These are phyloP conservation scores for Hoplostethus mediterraneus DNA, from an alignment of 2,797 vertebrate genomes.

Conservation along the genomic window DNA sequence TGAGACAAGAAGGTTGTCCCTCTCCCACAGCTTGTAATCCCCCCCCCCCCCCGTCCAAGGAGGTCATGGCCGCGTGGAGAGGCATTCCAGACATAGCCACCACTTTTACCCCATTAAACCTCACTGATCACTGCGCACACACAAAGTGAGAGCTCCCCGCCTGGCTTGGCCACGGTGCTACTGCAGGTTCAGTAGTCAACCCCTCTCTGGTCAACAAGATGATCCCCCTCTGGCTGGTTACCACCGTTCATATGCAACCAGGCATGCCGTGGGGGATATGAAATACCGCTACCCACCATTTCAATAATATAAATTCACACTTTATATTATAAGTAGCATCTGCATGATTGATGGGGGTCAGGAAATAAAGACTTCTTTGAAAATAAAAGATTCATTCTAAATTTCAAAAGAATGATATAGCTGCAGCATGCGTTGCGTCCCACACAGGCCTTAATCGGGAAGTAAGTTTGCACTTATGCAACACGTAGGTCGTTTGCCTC, in stretches of 20 bases:
- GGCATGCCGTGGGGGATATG: constrained; percentile 26
- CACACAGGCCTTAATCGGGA: neutral
- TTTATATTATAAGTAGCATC: constrained; percentile 12
- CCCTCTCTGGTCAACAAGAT: neutral
- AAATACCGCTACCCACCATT: neutral
- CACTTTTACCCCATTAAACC: constrained; percentile 63
- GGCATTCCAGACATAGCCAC: constrained; percentile 68
- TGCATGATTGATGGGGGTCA: constrained; percentile 35
- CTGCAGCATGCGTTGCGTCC: neutral
- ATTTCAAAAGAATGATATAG: constrained; percentile 1
- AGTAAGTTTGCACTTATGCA: constrained; percentile 13
- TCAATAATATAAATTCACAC: neutral
- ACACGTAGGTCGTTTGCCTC: neutral
- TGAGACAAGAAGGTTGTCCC: constrained; percentile 39
- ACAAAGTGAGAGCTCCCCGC: constrained; percentile 34
- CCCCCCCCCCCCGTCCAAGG: constrained; percentile 42
- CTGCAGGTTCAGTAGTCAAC: constrained; percentile 11
- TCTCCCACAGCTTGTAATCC: constrained; percentile 71
- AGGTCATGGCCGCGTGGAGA: constrained; percentile 64
- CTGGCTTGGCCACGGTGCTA: constrained; percentile 31
- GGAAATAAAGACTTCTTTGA: neutral
- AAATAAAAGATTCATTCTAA: neutral
- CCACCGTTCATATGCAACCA: constrained; percentile 4
- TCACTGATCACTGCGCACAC: constrained; percentile 61
- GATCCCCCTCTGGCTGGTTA: constrained; percentile 22